A percentile compares a stretch with the other conserved stretches of the same genome.
phyloP scores from a whole-genome alignment of 2,113 vertebrate genomes.

The Ctenodactylus gundi region DNA sequence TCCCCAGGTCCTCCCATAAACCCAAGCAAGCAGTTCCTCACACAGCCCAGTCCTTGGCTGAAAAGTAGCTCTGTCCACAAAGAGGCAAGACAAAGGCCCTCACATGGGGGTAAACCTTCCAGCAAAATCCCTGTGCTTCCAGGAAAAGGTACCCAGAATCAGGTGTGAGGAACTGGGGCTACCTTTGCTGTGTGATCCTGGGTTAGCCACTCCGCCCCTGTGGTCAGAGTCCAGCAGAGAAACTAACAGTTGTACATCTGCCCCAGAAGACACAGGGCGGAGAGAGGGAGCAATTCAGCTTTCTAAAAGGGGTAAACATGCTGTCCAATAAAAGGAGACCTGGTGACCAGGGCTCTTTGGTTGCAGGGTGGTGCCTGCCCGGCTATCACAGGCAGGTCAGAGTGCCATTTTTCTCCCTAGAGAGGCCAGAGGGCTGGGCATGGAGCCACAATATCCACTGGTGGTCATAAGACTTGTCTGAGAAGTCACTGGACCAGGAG shows the following conservation, averaged over 20 bases:
- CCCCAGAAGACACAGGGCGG: background rate
- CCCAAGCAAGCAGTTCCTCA: background rate
- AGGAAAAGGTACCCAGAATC: background rate
- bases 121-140: background rate
- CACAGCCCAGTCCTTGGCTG: background rate
- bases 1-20: background rate
- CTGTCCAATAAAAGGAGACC: accelerated
- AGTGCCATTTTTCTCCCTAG: background rate
- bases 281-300: background rate
- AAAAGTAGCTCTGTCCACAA: background rate
- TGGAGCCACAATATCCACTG: background rate
- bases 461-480: background rate
- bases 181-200: background rate
- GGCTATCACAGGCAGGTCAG: accelerated
- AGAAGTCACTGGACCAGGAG: background rate
- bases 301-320: background rate
- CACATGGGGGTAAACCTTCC: accelerated
- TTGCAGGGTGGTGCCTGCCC: accelerated
- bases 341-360: background rate
- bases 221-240: background rate
- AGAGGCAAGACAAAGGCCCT: background rate
- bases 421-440: background rate
- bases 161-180: accelerated
- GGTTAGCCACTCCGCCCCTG: background rate
- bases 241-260: background rate